Evolutionary conservation across 2,797 vertebrate species (phyloP).

Genomic region (Luscinia megarhynchos): DNA sequence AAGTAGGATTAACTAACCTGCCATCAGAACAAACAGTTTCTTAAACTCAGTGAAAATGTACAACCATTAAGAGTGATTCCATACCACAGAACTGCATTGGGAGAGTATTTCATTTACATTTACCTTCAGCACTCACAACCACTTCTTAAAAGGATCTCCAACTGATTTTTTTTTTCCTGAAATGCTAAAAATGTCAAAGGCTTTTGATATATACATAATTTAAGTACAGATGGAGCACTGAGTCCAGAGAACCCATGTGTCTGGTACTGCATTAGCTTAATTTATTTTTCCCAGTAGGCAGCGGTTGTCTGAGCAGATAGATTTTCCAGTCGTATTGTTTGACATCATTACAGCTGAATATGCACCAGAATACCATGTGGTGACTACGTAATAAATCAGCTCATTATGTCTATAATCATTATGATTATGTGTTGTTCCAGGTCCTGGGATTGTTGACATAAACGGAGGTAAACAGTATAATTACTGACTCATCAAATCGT

Average conservation of each 20-base stretch:
- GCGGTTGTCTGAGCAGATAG: neutral
- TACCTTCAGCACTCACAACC: neutral
- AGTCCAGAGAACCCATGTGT: neutral
- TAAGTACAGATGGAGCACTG: neutral
- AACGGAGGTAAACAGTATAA: constrained; percentile 49
- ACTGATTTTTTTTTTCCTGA: neutral
- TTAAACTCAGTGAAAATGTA: neutral
- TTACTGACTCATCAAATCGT: constrained; percentile 54
- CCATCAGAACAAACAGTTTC: neutral
- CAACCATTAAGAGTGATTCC: neutral
- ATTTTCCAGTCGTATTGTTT: neutral
- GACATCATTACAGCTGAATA: constrained; percentile 50
- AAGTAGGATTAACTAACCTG: neutral
- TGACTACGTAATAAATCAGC: constrained; percentile 53
- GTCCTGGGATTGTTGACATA: constrained; percentile 47
- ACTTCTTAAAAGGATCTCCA: neutral
- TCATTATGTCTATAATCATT: constrained; percentile 52
- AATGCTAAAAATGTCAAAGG: neutral
- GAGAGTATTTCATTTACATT: neutral
- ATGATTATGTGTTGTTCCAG: constrained; percentile 55
- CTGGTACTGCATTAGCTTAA: constrained; percentile 9
- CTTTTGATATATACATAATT: neutral
- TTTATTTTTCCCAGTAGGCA: constrained; percentile 36
- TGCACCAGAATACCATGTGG: constrained; percentile 53
- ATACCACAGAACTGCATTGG: neutral